Conservation (phyloP, 2,113 vertebrate genomes). For the Takifugu bimaculatus region DNA sequence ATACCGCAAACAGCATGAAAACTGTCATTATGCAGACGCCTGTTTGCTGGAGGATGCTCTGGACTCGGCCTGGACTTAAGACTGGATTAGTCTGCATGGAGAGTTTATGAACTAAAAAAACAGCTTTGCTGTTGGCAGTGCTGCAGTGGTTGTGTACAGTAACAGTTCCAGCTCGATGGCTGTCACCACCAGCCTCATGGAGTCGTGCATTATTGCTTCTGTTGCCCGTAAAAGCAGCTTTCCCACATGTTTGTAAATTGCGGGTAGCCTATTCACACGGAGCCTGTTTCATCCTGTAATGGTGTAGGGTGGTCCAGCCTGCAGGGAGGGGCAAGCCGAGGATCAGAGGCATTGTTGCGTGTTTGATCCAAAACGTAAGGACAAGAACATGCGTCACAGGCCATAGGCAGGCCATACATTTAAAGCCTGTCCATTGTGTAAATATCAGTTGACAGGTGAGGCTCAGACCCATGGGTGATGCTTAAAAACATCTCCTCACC, state of each 20-base stretch:
- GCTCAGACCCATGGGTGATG: neutral
- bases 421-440: conserved; percentile 3
- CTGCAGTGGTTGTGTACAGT: neutral
- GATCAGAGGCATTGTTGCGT: conserved; percentile 19
- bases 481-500: neutral
- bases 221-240: neutral
- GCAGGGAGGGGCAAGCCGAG: conserved; percentile 24
- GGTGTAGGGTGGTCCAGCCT: conserved; percentile 19
- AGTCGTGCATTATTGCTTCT: conserved; percentile 15
- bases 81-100: conserved; percentile 1
- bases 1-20: conserved; percentile 53
- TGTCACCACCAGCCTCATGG: too few species aligned
- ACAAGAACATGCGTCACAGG: conserved; percentile 10
- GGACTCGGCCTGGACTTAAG: conserved; percentile 30
- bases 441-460: conserved; percentile 1
- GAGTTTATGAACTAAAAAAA: conserved; percentile 22
- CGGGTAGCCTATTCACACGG: neutral
- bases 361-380: conserved; percentile 29
- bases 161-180: neutral
- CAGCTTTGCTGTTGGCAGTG: too few species aligned
- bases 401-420: conserved; percentile 5
- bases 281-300: conserved; percentile 28
- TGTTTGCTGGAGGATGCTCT: conserved; percentile 53
- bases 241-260: neutral
- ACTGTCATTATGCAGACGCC: conserved; percentile 62